Evolutionary conservation across 2,888 invertebrate genomes (phyloP), one percentile per base, ranked within the genome.

Genomic region (Watsonalla cultraria): DNA sequence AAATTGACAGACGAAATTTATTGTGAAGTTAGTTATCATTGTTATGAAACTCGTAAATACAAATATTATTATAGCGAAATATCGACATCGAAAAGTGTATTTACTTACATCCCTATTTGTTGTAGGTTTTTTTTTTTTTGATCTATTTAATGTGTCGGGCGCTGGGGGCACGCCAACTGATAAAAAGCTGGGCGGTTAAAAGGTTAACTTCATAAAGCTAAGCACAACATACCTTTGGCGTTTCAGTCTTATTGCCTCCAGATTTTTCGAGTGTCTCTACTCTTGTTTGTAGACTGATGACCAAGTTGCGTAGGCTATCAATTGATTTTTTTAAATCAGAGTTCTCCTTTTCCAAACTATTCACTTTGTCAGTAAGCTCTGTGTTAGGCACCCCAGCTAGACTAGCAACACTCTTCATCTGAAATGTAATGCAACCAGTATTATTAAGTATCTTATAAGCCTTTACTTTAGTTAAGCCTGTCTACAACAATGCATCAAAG

Each of bases 331-430:
- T 90, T 47, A 94, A 76, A 55, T 91, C 87, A 50, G 78, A 67
- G 67, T 93, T 93, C 60, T 93, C 93, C 59, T 92, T 92, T 68
- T 94, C 94, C 50, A 94, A 74, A 45, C 74, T 70, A 55, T 82
- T 85, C 54, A 94, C 72, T 69, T 93, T 92, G 64, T 86, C 91
- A 52, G 84, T 80, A 35, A 94, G 73, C 72, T 93, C 93, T 52
- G 90, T 90, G 66, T 91, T 91, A 15, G 92, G 87, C 53, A 91
- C 87, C 58, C 91, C 90, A 58, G 92, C 91, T 59, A 93, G 72
- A 42, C 90, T 87, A 59, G 92, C 92, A 61, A 94, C 92, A 71
- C 92, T 93, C 66, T 94, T 93, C 92, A 95, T 93, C 94, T 94
- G 78, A 50, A 91, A 89, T 61, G 39, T 39, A 51, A 56, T 14